Conservation (phyloP, 53 echinoderm and acorn worm genomes). For the Stichopus horrens region DNA sequence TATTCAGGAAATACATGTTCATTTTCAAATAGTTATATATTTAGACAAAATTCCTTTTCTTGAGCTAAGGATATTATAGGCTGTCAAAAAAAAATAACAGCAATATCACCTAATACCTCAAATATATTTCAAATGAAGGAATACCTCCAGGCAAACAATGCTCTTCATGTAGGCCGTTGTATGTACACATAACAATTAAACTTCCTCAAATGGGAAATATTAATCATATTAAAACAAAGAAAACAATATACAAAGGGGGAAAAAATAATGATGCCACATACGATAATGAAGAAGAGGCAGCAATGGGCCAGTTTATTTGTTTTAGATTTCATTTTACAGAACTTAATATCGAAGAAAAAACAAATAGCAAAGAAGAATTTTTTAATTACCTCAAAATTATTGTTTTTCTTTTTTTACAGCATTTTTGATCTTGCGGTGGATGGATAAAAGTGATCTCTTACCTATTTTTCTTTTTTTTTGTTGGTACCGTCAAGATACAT, state of each 20-base stretch:
- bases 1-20: constrained; percentile 43
- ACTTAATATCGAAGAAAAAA: too few species aligned
- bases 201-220: too few species aligned
- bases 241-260: not conserved
- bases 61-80: constrained; percentile 8
- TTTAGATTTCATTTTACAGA: too few species aligned
- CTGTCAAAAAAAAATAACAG: not conserved
- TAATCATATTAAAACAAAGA: not conserved
- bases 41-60: constrained; percentile 28
- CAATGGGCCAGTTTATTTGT: too few species aligned
- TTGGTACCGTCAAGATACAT: too few species aligned
- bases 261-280: not conserved
- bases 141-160: not conserved
- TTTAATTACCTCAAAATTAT: too few species aligned
- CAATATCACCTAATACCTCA: constrained; percentile 17
- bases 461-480: too few species aligned
- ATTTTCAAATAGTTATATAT: constrained; percentile 34
- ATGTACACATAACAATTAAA: constrained; percentile 20
- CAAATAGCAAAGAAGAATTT: too few species aligned
- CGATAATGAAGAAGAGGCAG: too few species aligned
- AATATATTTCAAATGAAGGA: constrained; percentile 29
- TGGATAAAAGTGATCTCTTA: too few species aligned
- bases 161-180: constrained; percentile 5
- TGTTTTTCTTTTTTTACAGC: too few species aligned
- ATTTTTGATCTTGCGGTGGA: too few species aligned